phyloP scores from a whole-genome alignment of 2,888 invertebrate species.

The Meiosimyza decipiens region DNA sequence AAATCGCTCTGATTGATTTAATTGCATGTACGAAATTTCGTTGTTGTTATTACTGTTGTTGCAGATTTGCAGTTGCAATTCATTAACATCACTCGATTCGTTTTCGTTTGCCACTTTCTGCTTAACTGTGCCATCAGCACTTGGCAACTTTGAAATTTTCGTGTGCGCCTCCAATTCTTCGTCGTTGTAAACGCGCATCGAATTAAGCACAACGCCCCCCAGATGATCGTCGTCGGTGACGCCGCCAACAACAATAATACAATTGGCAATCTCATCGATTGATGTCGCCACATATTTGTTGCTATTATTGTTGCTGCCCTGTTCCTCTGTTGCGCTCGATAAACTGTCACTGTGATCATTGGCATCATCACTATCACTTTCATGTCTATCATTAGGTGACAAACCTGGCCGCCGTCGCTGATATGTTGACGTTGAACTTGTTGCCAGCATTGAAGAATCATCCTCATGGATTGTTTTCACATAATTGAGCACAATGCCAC shows the following conservation, averaged over 20 bases:
- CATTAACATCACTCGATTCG: constrained; percentile 2
- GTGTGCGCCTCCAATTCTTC: constrained; percentile 28
- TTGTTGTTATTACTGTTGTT: constrained; percentile 15
- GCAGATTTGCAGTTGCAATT: constrained; percentile 18
- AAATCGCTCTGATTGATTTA: constrained; percentile 49
- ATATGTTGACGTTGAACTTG: constrained; percentile 38
- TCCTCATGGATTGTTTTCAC: constrained; percentile 56
- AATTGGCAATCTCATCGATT: constrained; percentile 59
- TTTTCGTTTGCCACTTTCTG: constrained; percentile 49
- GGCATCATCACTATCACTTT: constrained; percentile 26
- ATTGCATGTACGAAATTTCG: constrained; percentile 30
- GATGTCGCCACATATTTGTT: constrained; percentile 46
- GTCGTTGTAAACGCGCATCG: constrained; percentile 52
- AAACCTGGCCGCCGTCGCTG: constrained; percentile 16
- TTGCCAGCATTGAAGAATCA: constrained; percentile 36
- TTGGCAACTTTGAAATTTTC: not conserved
- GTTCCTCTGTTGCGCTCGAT: not conserved
- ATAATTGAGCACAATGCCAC: constrained; percentile 65
- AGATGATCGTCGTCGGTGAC: constrained; percentile 55
- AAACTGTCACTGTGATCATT: constrained; percentile 22
- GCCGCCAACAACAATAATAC: constrained; percentile 61
- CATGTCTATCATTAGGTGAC: not conserved
- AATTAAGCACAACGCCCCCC: constrained; percentile 57
- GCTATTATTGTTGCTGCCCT: constrained; percentile 27
- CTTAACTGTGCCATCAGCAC: constrained; percentile 43